Base-by-base conservation (phyloP, 2,113 vertebrate species). In the Phycodurus eques region DNA sequence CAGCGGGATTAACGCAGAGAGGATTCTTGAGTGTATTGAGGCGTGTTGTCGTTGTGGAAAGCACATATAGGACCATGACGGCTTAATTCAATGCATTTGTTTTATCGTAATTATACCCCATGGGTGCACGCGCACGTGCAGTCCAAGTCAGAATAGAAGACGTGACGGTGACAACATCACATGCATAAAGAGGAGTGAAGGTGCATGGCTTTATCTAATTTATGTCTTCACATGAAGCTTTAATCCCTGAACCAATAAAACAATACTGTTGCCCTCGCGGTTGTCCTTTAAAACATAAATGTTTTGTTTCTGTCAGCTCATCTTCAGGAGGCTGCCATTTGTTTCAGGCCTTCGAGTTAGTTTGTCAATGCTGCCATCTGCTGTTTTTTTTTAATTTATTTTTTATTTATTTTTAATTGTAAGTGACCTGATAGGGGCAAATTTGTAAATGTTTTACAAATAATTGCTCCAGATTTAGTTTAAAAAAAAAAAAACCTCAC, bases 341-440 rank as follows among this genome's bases (percentile, higher is more conserved):
- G 33, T 20, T 42, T 7, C 39, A 10, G 4, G 27, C 2, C 1
- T 1, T 43, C 14, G 2, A 13, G 60, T 17, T 31, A 67, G 62
- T 22, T 5, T 43, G 67, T 42, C 10, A 57, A 80, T 76, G 72
- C 70, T 65, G 56, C 85, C 84, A 88, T 78, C 88, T 89, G 47
- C 70, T 75, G 77, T 39, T 47, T 0, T 0, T 3, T 14, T 35
- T 8, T 7, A 1, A 27, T 27, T 27, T 27, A 1, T 27, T 27
- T 1, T 27, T 27, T 27, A 27, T 27, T 57, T 31, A 31, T 59
- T 11, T 22, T 27, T 53, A 6, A 51, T 51, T 51, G 6, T 3
- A 39, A 3, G 35, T 3, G 35, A 39, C 35, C 35, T 39, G 1
- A 5, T 39, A 39, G 35, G 6, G 35, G 6, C 35, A 39, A 39